Evolutionary conservation across 2,888 invertebrate species (phyloP), one percentile per base, ranked within the genome.

Genomic region (Cylindroiulus punctatus): DNA sequence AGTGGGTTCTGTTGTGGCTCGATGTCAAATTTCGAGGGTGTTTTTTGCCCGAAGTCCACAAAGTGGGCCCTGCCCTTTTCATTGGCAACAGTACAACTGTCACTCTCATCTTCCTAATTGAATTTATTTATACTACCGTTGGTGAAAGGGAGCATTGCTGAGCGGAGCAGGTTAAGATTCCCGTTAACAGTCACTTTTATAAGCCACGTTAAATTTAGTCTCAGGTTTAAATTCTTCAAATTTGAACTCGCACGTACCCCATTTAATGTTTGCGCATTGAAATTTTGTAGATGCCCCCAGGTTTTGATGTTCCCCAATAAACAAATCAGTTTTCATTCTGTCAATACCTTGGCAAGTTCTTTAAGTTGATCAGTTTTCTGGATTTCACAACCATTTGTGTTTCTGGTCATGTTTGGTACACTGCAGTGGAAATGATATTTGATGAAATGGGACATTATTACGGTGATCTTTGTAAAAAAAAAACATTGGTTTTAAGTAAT

Each of bases 1-100:
- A 84, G 84, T 84, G 84, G 84, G 47, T 84, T 84, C 84, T 84
- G 84, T 84, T 44, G 84, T 84, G 84, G 44, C 36, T 42, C 47
- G 52, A 84, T 40, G 42, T 44, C 52, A 83, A 83, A 44, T 84
- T 84, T 36, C 52, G 84, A 84, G 30, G 84, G 26, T 26, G 40
- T 84, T 40, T 30, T 22, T 32, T 32, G 42, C 22, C 47, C 84
- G 12, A 42, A 42, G 42, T 26, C 44, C 44, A 40, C 32, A 84
- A 84, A 40, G 84, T 84, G 84, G 22, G 84, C 84, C 84, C 47
- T 47, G 32, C n/a, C 44, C 26, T 84, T n/a, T 84, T 83, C 42
- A 22, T 36, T 36, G 44, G 44, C 30, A 84, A 26, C 36, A 84
- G 84, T 84, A 84, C 84, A 84, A 84, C 42, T 84, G 84, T 84